Evolutionary conservation across 1,140 invertebrate species (phyloP).

Genomic region (Lucilia cuprina): DNA sequence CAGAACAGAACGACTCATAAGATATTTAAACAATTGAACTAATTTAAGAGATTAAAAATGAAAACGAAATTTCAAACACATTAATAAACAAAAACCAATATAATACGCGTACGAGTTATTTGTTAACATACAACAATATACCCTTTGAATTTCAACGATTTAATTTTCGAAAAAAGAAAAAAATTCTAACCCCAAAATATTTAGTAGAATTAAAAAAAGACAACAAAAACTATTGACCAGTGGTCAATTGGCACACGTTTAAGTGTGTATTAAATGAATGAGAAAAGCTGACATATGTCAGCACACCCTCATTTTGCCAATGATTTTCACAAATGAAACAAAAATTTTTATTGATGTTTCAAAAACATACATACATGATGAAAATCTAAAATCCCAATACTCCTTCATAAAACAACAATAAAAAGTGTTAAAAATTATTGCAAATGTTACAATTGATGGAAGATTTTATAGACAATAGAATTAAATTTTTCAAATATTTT

Average conservation of each 20-base stretch:
- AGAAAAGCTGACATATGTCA: slow-evolving; percentile 24
- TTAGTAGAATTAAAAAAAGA: neutral
- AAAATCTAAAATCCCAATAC: neutral
- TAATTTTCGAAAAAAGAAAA: neutral
- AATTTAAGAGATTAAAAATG: neutral
- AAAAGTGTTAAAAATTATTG: slow-evolving; percentile 10
- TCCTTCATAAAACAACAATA: neutral
- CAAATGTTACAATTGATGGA: neutral
- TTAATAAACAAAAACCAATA: neutral
- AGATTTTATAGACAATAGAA: neutral
- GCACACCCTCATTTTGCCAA: slow-evolving; percentile 28
- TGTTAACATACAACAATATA: slow-evolving; percentile 10
- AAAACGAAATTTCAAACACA: neutral
- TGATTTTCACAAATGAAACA: neutral
- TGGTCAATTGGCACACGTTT: slow-evolving; percentile 23
- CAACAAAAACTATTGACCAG: neutral
- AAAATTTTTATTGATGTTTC: slow-evolving; percentile 25
- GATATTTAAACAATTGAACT: slow-evolving; percentile 21
- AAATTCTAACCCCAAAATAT: neutral
- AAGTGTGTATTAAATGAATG: slow-evolving; percentile 7
- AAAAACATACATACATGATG: neutral
- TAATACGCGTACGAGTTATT: too few species aligned
- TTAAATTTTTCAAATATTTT: slow-evolving; percentile 19
- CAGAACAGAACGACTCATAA: neutral
- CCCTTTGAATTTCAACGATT: slow-evolving; percentile 19